phyloP scores from a whole-genome alignment of 2,888 invertebrate species.

The Galeruca laticollis region DNA sequence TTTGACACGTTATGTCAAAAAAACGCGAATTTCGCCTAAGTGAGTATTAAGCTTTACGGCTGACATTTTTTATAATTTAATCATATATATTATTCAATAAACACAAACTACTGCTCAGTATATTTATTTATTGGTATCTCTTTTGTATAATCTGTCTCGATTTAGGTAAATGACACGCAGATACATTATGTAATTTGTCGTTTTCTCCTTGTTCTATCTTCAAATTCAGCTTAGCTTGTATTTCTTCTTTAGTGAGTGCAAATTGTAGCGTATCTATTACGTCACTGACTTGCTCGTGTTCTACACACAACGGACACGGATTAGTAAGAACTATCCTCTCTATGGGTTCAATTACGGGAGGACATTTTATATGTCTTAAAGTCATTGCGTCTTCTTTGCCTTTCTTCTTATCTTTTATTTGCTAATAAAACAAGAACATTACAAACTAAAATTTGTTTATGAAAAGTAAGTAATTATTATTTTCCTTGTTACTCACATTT shows the following conservation, averaged over 20 bases:
- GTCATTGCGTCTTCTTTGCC: conserved; percentile 61
- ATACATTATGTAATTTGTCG: conserved; percentile 68
- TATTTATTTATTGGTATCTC: conserved; percentile 64
- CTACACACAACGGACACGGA: conserved; percentile 70
- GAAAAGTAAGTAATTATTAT: neutral
- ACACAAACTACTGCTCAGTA: neutral
- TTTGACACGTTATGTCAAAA: too few relatives aligned
- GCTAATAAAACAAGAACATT: conserved; percentile 21
- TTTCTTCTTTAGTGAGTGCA: conserved; percentile 62
- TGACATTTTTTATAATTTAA: too few relatives aligned
- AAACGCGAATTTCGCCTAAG: too few relatives aligned
- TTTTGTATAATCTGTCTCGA: conserved; percentile 69
- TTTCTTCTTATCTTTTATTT: conserved; percentile 51
- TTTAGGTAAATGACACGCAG: conserved; percentile 69
- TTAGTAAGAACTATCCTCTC: conserved; percentile 65
- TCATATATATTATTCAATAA: too few relatives aligned
- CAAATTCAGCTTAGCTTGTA: conserved; percentile 59
- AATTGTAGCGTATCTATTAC: conserved; percentile 66
- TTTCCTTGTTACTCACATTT: conserved; percentile 14
- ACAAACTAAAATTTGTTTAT: neutral
- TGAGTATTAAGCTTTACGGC: too few relatives aligned
- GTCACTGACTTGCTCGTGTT: conserved; percentile 68
- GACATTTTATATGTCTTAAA: conserved; percentile 62
- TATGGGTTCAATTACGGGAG: conserved; percentile 60
- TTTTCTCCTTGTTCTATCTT: conserved; percentile 61